phyloP scores from a whole-genome alignment of 2,113 vertebrate genomes.

The Rhodinocichla rosea region DNA sequence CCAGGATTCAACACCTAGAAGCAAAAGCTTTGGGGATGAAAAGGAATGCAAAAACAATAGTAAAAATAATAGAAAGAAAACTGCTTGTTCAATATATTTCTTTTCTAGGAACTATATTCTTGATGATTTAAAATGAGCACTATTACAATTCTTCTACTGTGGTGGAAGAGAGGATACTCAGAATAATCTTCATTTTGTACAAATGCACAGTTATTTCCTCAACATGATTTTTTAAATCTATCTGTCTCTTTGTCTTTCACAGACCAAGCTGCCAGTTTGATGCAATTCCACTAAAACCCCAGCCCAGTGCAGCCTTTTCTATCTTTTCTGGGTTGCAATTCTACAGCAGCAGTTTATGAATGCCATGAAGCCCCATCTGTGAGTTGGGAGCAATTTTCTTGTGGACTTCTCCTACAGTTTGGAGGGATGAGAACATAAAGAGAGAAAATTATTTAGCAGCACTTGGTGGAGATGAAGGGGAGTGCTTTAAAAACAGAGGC shows the following conservation, averaged over 20 bases:
- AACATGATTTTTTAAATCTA: background rate
- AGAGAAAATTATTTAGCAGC: background rate
- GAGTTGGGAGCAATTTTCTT: background rate
- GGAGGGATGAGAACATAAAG: background rate
- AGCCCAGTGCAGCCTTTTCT: background rate
- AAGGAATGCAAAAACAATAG: background rate
- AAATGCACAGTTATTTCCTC: background rate
- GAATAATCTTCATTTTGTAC: background rate
- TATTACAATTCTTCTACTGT: background rate
- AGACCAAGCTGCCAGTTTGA: background rate
- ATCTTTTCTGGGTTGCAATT: background rate
- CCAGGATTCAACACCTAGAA: constrained; percentile 21
- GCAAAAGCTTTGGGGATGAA: background rate
- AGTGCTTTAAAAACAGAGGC: background rate
- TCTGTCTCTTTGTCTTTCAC: background rate
- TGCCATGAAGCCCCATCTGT: background rate
- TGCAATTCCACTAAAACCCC: background rate
- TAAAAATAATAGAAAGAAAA: background rate
- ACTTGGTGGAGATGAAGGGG: background rate
- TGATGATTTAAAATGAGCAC: background rate
- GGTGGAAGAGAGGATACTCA: background rate
- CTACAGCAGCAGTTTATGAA: background rate
- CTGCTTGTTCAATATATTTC: background rate
- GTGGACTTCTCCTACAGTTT: background rate
- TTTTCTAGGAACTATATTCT: background rate